Percentiles rank a stretch among this genome's conserved stretches.
Conservation (phyloP, 2,797 vertebrate species). For the Sciurus carolinensis region DNA sequence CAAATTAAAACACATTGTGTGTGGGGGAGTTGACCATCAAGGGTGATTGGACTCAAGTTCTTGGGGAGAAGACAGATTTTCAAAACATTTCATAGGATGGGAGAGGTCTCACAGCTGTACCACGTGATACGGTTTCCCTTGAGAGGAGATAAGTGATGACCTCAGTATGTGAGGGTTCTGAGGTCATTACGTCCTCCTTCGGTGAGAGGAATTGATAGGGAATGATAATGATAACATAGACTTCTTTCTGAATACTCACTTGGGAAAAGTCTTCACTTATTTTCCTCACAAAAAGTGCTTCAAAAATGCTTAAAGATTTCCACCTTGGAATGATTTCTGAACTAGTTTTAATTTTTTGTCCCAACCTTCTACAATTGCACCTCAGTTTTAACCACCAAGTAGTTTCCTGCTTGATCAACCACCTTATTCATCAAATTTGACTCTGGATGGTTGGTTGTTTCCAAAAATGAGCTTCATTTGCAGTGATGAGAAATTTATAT, state of each 20-base stretch:
- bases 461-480: constrained; percentile 51
- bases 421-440: constrained; percentile 53
- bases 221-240: background rate
- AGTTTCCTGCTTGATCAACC: constrained; percentile 45
- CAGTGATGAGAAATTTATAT: background rate
- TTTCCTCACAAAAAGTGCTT: background rate
- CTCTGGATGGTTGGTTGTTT: constrained; percentile 56
- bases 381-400: constrained; percentile 63
- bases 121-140: background rate
- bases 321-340: background rate
- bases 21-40: background rate
- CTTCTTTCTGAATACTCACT: background rate
- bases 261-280: background rate
- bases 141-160: background rate
- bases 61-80: background rate
- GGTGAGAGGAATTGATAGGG: background rate
- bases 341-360: constrained; percentile 28
- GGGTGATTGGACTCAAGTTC: background rate
- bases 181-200: background rate
- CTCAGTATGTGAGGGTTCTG: background rate
- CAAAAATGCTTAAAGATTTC: constrained; percentile 5
- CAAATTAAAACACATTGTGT: background rate
- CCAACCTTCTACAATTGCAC: background rate
- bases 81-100: background rate
- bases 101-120: background rate